Evolutionary conservation across 2,113 vertebrate species (phyloP).

Genomic region (Heptranchias perlo): DNA sequence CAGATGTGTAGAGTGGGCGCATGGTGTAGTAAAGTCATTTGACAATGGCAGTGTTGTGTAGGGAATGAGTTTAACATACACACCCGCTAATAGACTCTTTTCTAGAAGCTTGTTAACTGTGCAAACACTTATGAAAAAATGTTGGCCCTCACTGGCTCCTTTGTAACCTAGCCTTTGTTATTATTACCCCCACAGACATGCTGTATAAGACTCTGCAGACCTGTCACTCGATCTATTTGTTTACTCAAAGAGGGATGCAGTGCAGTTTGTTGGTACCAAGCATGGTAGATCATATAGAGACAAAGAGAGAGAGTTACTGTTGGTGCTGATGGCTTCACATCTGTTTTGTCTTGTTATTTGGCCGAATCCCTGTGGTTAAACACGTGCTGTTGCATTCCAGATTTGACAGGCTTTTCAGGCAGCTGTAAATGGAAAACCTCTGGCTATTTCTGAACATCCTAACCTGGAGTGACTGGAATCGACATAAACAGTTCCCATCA

Average conservation of each 20-base stretch:
- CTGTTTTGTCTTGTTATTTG: background rate
- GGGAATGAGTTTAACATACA: slow-evolving; percentile 14
- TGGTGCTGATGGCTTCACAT: background rate
- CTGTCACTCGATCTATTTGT: slow-evolving; percentile 1
- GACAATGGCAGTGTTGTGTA: background rate
- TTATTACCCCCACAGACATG: slow-evolving; percentile 8
- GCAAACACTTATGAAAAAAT: slow-evolving; percentile 14
- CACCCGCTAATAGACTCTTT: background rate
- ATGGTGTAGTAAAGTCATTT: background rate
- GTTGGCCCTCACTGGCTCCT: background rate
- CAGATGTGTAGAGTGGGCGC: background rate
- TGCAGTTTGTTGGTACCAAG: background rate
- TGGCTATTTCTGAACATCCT: background rate
- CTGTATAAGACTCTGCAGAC: background rate
- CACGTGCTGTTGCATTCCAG: background rate
- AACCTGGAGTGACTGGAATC: background rate
- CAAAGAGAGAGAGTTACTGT: slow-evolving; percentile 2
- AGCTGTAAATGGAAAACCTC: background rate
- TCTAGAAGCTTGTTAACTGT: slow-evolving; percentile 12
- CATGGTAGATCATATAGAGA: background rate
- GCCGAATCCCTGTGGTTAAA: background rate
- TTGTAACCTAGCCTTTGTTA: background rate
- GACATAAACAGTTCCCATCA: background rate
- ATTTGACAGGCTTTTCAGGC: background rate
- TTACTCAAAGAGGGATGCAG: background rate